Percentiles rank a stretch among this genome's conserved stretches.
Conservation (phyloP, 2,888 invertebrate species). For the Temnothorax rugatulus region DNA sequence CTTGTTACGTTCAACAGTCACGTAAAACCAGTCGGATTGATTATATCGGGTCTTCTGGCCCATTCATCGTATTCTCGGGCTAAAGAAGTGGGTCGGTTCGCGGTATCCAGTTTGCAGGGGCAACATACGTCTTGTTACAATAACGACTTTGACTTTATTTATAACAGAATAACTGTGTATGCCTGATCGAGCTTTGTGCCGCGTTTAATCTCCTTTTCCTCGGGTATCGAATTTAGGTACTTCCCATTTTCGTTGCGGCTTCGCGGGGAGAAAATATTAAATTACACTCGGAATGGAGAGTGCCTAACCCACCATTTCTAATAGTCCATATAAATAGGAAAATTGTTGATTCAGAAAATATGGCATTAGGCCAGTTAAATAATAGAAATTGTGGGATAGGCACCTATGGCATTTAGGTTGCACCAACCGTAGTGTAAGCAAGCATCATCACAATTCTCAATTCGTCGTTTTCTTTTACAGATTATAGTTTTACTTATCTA, state of each 20-base stretch:
- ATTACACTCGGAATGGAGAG: neutral
- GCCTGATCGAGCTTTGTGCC: constrained; percentile 7
- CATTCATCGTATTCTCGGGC: constrained; percentile 38
- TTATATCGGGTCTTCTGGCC: constrained; percentile 38
- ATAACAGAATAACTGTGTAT: constrained; percentile 62
- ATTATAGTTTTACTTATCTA: neutral
- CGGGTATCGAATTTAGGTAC: neutral
- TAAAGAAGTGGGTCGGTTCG: constrained; percentile 75
- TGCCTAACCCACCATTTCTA: neutral
- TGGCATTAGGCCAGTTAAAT: constrained; percentile 10
- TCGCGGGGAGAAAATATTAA: neutral
- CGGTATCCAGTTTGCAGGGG: constrained; percentile 58
- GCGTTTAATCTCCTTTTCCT: neutral
- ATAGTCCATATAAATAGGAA: neutral
- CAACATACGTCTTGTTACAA: constrained; percentile 66
- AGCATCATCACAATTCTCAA: neutral
- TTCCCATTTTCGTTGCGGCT: constrained; percentile 2
- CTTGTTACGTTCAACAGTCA: constrained; percentile 38
- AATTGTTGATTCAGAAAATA: constrained; percentile 28
- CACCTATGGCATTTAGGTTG: constrained; percentile 24
- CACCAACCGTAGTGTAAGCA: neutral
- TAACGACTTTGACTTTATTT: constrained; percentile 74
- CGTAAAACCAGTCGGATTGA: constrained; percentile 47
- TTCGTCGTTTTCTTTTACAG: neutral
- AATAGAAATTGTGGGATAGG: constrained; percentile 20